Conservation (phyloP, 2,113 vertebrate genomes). For the Cynopterus brachyotis region DNA sequence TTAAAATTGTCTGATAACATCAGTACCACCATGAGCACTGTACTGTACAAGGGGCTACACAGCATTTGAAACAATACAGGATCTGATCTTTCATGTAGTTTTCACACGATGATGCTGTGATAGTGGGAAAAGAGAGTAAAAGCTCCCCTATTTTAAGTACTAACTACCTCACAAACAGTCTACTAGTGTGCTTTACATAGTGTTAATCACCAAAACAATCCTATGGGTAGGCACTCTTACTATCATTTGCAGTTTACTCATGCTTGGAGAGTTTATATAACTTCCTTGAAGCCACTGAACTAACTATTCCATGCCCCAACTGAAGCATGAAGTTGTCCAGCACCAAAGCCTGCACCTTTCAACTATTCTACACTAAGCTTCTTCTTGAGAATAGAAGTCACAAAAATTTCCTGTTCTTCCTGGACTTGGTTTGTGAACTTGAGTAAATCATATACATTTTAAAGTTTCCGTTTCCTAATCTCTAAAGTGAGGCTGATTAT, state of each 20-base stretch:
- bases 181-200: background rate
- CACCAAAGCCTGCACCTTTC: background rate
- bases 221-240: background rate
- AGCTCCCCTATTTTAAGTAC: background rate
- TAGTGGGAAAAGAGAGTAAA: background rate
- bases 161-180: background rate
- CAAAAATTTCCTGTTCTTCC: background rate
- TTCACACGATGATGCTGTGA: background rate
- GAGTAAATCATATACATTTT: background rate
- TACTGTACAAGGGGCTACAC: background rate
- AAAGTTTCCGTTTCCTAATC: background rate
- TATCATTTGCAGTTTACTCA: background rate
- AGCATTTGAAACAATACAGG: background rate
- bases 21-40: background rate
- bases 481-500: background rate
- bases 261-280: background rate
- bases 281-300: background rate
- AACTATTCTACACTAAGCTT: background rate
- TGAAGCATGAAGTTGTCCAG: background rate
- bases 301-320: background rate
- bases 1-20: background rate
- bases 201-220: background rate
- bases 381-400: background rate
- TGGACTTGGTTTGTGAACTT: background rate
- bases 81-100: background rate